Percentiles rank a stretch among this genome's conserved stretches.
phyloP scores from a whole-genome alignment of 2,888 invertebrate species.

The Drosophila helvetica region DNA sequence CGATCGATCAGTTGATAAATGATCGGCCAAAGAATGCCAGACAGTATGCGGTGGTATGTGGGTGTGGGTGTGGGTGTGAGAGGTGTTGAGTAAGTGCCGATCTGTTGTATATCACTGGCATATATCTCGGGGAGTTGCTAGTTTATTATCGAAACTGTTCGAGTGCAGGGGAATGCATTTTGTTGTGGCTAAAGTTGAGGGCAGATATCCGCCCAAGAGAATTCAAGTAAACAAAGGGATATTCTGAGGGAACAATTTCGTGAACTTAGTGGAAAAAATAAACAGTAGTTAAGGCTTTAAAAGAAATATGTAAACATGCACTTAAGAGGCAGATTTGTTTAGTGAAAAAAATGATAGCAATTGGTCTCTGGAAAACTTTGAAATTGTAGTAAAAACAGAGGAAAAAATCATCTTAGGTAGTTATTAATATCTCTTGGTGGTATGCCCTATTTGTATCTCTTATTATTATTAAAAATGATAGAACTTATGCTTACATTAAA shows the following conservation, averaged over 20 bases:
- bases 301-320: no score
- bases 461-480: neutral
- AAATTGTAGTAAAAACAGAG: no score
- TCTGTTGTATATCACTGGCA: conserved; percentile 28
- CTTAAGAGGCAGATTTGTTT: no score
- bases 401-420: neutral
- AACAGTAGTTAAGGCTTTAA: no score
- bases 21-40: conserved; percentile 27
- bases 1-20: conserved; percentile 25
- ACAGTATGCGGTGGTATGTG: conserved; percentile 3
- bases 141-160: neutral
- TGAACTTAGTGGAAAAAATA: no score
- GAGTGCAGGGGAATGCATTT: neutral
- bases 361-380: no score
- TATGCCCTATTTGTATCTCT: no score
- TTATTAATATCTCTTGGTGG: neutral
- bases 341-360: no score
- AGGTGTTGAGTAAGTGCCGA: conserved; percentile 5
- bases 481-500: neutral
- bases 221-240: no score
- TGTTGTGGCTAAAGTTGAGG: neutral
- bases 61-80: neutral
- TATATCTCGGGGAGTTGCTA: conserved; percentile 9
- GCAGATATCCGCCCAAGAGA: neutral
- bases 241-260: no score